A percentile compares a stretch with the other conserved stretches of the same genome.
These are phyloP conservation scores for Phalacrocorax pelagicus DNA, from an alignment of 2,113 vertebrate genomes.

Conservation along the genomic window DNA sequence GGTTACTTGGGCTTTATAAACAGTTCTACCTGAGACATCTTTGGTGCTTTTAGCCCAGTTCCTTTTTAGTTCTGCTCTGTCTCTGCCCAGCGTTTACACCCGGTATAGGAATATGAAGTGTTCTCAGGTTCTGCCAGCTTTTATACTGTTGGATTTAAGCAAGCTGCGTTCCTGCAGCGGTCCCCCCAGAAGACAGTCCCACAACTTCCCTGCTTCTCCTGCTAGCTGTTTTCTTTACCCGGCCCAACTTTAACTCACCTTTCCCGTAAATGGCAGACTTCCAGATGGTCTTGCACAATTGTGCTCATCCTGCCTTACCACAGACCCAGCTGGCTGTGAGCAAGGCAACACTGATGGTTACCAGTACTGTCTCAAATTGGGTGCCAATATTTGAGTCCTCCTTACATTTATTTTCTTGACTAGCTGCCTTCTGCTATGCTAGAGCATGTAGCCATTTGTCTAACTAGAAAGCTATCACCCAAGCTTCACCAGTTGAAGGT, in stretches of 20 bases:
- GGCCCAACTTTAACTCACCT: background rate
- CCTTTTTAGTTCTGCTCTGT: background rate
- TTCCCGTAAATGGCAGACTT: background rate
- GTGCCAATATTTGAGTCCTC: fast-evolving
- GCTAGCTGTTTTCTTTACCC: background rate
- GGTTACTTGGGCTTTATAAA: background rate
- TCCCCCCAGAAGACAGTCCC: background rate
- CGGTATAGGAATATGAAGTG: fast-evolving
- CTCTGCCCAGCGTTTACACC: background rate
- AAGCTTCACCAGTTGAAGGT: background rate
- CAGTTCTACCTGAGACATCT: background rate
- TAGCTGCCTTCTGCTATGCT: background rate
- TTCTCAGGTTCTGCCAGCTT: background rate
- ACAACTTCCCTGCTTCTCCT: background rate
- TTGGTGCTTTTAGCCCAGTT: background rate
- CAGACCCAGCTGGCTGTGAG: background rate
- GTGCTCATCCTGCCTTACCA: background rate
- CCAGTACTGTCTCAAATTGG: background rate
- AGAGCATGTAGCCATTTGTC: background rate
- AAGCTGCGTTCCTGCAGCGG: background rate
- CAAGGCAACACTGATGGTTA: background rate
- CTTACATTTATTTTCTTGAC: background rate
- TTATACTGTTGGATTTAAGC: background rate
- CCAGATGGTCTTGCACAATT: background rate
- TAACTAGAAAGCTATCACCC: background rate